These are phyloP conservation scores for Catamblyrhynchus diadema DNA, from an alignment of 2,797 vertebrate species.

Conservation along the genomic window DNA sequence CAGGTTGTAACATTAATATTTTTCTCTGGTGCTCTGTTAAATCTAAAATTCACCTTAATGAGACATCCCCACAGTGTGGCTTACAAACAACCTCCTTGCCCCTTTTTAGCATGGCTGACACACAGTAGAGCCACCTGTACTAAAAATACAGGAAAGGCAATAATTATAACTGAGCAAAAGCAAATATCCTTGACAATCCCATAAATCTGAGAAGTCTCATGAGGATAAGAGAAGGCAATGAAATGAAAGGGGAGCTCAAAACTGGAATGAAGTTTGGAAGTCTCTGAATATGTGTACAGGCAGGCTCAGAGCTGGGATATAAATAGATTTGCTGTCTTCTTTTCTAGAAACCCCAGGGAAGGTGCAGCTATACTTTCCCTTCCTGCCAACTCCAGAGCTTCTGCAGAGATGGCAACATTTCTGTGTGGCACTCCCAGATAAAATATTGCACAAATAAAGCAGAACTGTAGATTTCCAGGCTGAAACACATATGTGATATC, in stretches of 20 bases:
- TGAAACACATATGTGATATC: accelerated
- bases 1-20: not conserved
- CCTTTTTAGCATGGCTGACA: not conserved
- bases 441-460: not conserved
- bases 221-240: not conserved
- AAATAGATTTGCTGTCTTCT: slow-evolving; percentile 17
- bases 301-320: not conserved
- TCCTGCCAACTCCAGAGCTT: not conserved
- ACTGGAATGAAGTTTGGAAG: not conserved
- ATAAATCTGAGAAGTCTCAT: not conserved
- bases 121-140: not conserved
- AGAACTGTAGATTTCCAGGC: not conserved
- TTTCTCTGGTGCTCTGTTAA: not conserved
- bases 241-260: not conserved
- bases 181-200: not conserved
- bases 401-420: not conserved
- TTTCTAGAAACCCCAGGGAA: not conserved
- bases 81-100: not conserved
- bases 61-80: not conserved
- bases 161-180: not conserved
- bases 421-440: not conserved
- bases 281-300: not conserved
- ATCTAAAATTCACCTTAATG: not conserved
- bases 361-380: not conserved
- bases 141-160: not conserved